phyloP scores from a whole-genome alignment of 2,888 invertebrate genomes.

The Papilio protenor region DNA sequence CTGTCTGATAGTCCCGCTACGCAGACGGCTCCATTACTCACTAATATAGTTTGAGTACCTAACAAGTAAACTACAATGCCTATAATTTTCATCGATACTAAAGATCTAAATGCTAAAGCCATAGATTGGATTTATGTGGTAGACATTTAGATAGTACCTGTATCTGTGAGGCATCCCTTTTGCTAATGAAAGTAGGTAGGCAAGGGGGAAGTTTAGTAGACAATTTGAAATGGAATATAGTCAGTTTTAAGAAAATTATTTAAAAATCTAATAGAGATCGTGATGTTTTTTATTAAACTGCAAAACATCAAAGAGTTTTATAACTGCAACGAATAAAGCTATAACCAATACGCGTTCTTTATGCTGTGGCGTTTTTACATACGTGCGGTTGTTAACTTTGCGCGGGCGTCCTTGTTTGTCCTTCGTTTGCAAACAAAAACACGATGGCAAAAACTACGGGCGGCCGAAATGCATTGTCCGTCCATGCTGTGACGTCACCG shows the following conservation, averaged over 20 bases:
- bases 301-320: slow-evolving; percentile 14
- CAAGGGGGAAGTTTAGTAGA: background rate
- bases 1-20: slow-evolving; percentile 23
- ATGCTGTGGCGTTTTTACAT: slow-evolving; percentile 17
- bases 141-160: background rate
- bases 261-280: too few relatives aligned
- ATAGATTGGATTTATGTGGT: background rate
- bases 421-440: slow-evolving; percentile 41
- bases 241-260: too few relatives aligned
- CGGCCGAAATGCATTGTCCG: slow-evolving; percentile 36
- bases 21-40: slow-evolving; percentile 32
- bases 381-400: slow-evolving; percentile 37
- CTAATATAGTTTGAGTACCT: slow-evolving; percentile 31
- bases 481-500: slow-evolving; percentile 33
- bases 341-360: background rate
- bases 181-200: background rate
- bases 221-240: too few relatives aligned
- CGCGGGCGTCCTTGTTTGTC: slow-evolving; percentile 41
- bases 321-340: slow-evolving; percentile 28
- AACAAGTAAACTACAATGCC: slow-evolving; percentile 1
- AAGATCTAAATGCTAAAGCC: background rate
- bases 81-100: background rate
- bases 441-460: slow-evolving; percentile 32
- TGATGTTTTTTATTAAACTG: slow-evolving; percentile 3
- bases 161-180: background rate